Evolutionary conservation across 2,888 invertebrate genomes (phyloP), one percentile per base, ranked within the genome.

Genomic region (Oscheius sp.): DNA sequence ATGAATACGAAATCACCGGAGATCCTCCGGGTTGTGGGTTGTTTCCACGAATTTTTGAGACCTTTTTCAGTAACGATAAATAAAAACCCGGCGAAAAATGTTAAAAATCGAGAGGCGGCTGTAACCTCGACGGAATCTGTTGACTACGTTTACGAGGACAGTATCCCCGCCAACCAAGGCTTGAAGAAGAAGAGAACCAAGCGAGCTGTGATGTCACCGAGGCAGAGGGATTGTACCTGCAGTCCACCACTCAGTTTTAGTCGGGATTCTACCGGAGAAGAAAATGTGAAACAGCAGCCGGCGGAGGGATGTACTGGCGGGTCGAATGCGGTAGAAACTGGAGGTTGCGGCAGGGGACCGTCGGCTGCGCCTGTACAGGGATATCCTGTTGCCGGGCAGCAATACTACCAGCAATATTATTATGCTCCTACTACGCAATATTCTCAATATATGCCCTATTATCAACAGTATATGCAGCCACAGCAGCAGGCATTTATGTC

Each of bases 11-110:
- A 43, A 70, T 74, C 6, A 58, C 58, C 1, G 74, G 45, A 13
- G 69, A 74, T 70, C 74, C 74, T 7, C 74, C 74, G 25, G 70
- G 70, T 21, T 43, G 74, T 74, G 18, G 52, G 73, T 73, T 18
- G 12, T 43, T 18, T 21, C 0, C 68, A 16, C 29, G 16, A 5
- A 5, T 13, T 49, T 18, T 13, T 49, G 13, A 13, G 16, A 3
- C 2, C 12, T 27, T 6, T 29, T 61, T 72, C 61, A 72, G 72
- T 72, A 52, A 63, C n/a, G 52, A 72, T 72, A 16, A 72, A 72
- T 41, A 49, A 9, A 23, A 72, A 72, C 21, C 72, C 72, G 5
- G 72, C 61, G 27, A 46, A 72, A 45, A 49, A 46, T 18, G 43
- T 35, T 3, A 41, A 59, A n/a, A 43, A 23, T 12, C n/a, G 25